These are phyloP conservation scores for Nyctereutes procyonoides DNA, from an alignment of 2,113 vertebrate species.

Conservation along the genomic window DNA sequence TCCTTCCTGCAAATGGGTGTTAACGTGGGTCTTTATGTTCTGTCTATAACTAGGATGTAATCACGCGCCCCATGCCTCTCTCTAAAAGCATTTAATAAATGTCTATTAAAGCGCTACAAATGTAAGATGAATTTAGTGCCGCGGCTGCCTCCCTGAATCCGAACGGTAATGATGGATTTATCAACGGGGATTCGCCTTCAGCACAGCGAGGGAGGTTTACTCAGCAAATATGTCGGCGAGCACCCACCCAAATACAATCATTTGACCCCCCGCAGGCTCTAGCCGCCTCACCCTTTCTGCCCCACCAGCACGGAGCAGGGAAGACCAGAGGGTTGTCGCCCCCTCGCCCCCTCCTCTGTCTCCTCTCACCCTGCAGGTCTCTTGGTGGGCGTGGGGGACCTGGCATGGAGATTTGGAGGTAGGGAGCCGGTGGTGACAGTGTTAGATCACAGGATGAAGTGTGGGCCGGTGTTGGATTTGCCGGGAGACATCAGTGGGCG, in stretches of 20 bases:
- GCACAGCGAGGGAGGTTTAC: slow-evolving; percentile 87
- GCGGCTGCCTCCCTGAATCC: slow-evolving; percentile 88
- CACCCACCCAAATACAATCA: slow-evolving; percentile 87
- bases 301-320: accelerated
- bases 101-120: slow-evolving; percentile 92
- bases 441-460: background rate
- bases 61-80: slow-evolving; percentile 91
- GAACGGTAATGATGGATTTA: slow-evolving; percentile 92
- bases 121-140: slow-evolving; percentile 92
- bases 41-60: slow-evolving; percentile 91
- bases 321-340: background rate
- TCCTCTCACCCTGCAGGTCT: background rate
- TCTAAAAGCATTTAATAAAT: slow-evolving; percentile 94
- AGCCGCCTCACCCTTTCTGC: slow-evolving; percentile 60
- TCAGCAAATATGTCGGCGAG: slow-evolving; percentile 86
- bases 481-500: background rate
- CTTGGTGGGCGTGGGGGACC: background rate
- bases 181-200: slow-evolving; percentile 90
- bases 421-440: background rate
- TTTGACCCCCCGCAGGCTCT: slow-evolving; percentile 81
- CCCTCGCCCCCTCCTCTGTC: too few relatives aligned
- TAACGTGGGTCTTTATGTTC: slow-evolving; percentile 90
- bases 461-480: background rate
- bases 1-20: slow-evolving; percentile 88
- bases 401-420: background rate